phyloP scores from a whole-genome alignment of 2,797 vertebrate species.

The Apogon talboti region DNA sequence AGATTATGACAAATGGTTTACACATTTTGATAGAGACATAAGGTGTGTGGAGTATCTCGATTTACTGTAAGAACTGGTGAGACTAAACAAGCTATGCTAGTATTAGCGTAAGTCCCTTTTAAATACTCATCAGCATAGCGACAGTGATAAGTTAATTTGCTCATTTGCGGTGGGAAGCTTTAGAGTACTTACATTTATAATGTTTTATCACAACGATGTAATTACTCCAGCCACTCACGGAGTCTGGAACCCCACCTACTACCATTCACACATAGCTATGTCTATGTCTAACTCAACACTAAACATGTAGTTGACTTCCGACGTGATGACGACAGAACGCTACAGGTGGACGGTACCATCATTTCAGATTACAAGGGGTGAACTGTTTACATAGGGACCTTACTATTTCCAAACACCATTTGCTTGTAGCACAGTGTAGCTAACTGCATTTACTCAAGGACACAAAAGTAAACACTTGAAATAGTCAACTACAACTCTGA shows the following conservation, averaged over 20 bases:
- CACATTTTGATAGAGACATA: no score
- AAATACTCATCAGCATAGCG: fast-evolving
- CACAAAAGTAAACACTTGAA: background rate
- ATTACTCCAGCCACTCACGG: background rate
- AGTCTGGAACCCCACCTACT: background rate
- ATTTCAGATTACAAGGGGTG: background rate
- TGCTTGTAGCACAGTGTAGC: no score
- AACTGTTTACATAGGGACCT: background rate
- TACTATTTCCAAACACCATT: background rate
- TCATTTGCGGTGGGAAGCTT: fast-evolving
- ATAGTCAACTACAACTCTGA: no score
- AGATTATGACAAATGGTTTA: no score
- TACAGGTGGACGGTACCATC: background rate
- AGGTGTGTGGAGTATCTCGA: no score
- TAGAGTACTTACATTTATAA: slow-evolving; percentile 33
- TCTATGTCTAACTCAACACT: no score
- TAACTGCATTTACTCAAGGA: background rate
- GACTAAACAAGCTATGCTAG: background rate
- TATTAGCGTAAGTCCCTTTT: background rate
- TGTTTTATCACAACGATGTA: fast-evolving
- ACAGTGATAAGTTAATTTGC: fast-evolving
- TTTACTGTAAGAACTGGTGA: no score
- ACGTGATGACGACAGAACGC: background rate
- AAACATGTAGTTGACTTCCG: slow-evolving; percentile 9
- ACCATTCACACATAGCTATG: background rate